Base-by-base conservation (phyloP, 37 sponge, comb jelly and placozoan genomes). In the Crambe crambe region DNA sequence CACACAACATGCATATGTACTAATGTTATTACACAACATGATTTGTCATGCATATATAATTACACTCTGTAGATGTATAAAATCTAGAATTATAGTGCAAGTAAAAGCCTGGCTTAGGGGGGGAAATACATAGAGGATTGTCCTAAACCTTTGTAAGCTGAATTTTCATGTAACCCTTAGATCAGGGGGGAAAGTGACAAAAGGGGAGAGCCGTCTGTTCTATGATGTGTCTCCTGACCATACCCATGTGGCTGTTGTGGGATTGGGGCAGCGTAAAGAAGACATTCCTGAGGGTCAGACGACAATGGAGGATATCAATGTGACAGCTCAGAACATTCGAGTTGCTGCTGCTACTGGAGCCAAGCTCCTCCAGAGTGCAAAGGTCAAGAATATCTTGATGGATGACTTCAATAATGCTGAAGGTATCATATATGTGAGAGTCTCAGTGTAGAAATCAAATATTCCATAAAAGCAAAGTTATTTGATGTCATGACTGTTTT, bases 361-460 rank as follows among this genome's bases (percentile, higher is more conserved):
- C 1, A 89, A 77, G 58, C 39, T 75, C 4, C 60, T 93, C 27
- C 78, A 93, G 62, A 73, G n/a, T 4, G 83, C 87, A 27, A 71
- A 61, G 42, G 78, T 89, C 34, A 71, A 51, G 18, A 54, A 80
- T 2, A 73, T 89, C 1, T n/a, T 56, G n/a, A 22, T 93, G 64
- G 94, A 93, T 38, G 78, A 73, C 36, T 80, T 85, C 37, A 57
- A 75, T 37, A 70, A 93, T 59, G 43, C 94, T 60, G 77, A 79
- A 82, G 85, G 89, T 83, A 40, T 60, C 9, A 18, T 51, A 15
- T 51, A 51, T 51, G n/a, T n/a, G n/a, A n/a, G n/a, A n/a, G n/a
- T n/a, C n/a, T n/a, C n/a, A n/a, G n/a, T n/a, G n/a, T n/a, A n/a
- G n/a, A n/a, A n/a, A n/a, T n/a, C n/a, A n/a, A n/a, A n/a, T n/a